These are phyloP conservation scores for Stratiolaelaps scimitus DNA, from an alignment of 1,140 invertebrate genomes.

Conservation along the genomic window DNA sequence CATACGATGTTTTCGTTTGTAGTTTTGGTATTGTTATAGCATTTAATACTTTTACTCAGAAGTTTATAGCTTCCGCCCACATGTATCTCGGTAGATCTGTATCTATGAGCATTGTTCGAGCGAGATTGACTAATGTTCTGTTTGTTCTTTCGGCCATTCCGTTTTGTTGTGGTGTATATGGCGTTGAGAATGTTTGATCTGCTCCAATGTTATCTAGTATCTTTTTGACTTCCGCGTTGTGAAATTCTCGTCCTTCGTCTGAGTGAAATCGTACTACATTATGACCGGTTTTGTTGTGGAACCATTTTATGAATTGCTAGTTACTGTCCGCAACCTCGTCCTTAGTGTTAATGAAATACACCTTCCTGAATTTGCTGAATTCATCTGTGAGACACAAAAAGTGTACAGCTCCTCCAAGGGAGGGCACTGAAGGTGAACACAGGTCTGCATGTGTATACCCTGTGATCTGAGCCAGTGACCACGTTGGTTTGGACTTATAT, in stretches of 20 bases:
- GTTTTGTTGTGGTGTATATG: conserved; percentile 25
- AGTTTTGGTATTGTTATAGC: neutral
- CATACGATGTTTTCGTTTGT: neutral
- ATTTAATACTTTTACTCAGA: neutral
- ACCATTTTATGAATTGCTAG: neutral
- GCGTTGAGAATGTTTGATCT: neutral
- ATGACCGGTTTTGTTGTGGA: neutral
- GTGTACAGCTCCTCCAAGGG: neutral
- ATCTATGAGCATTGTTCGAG: conserved; percentile 30
- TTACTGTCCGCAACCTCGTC: neutral
- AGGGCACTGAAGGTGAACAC: neutral
- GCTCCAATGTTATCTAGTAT: neutral
- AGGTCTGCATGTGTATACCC: neutral
- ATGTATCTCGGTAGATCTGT: conserved; percentile 19
- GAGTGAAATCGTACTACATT: conserved; percentile 1
- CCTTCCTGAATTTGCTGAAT: neutral
- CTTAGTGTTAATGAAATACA: neutral
- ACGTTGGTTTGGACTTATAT: neutral
- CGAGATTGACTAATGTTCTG: conserved; percentile 28
- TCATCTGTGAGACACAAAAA: neutral
- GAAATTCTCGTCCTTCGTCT: neutral
- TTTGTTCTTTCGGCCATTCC: conserved; percentile 26
- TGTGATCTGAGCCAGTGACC: neutral
- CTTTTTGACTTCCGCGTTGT: neutral
- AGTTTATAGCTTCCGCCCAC: conserved; percentile 29